A percentile compares a stretch with the other conserved stretches of the same genome.
These are phyloP conservation scores for Sinocyclocheilus rhinocerous DNA, from an alignment of 2,113 vertebrate species.

Conservation along the genomic window DNA sequence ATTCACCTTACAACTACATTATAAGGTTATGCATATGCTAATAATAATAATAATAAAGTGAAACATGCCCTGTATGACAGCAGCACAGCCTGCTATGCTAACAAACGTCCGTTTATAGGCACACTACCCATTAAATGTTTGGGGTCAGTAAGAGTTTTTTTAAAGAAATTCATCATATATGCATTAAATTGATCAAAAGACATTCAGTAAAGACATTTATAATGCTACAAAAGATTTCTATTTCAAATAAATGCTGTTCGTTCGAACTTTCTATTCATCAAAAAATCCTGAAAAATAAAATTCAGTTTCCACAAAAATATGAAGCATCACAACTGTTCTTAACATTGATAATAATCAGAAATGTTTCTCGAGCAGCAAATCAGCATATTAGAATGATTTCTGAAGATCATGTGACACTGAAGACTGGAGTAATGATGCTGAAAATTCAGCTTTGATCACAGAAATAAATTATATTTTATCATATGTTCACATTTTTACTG, in stretches of 20 bases:
- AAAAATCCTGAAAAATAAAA: background rate
- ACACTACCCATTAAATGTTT: too few species aligned
- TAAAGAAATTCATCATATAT: background rate
- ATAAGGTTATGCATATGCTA: background rate
- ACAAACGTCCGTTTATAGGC: background rate
- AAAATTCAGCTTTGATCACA: background rate
- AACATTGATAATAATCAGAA: background rate
- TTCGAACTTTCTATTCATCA: background rate
- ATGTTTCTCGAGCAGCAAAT: background rate
- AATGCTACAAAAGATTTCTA: background rate
- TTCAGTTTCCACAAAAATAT: background rate
- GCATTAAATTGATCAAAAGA: background rate
- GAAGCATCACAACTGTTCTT: background rate
- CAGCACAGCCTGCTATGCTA: background rate
- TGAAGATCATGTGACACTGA: slow-evolving; percentile 10
- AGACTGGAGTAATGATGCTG: background rate
- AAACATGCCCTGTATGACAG: background rate
- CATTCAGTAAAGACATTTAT: background rate
- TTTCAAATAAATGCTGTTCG: background rate
- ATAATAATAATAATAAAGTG: background rate
- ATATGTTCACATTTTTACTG: too few species aligned
- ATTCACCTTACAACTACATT: slow-evolving; percentile 34
- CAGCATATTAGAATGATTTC: background rate
- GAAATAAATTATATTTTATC: too few species aligned
- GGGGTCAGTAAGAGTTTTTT: background rate